phyloP scores from a whole-genome alignment of 1,140 invertebrate genomes.

The Neodiprion virginianus region DNA sequence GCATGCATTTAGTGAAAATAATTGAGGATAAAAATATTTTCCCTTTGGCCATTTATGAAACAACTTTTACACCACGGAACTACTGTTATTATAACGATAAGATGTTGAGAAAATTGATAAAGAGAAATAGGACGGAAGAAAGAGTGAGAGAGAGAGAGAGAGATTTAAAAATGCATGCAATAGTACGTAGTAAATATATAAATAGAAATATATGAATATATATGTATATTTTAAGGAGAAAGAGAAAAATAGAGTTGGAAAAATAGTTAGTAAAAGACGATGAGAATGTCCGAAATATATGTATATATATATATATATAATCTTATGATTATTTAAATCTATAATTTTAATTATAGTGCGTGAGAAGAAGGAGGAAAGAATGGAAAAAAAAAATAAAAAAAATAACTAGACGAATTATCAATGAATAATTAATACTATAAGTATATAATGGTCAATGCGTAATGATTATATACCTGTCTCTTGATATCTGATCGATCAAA shows the following conservation, averaged over 20 bases:
- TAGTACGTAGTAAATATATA: slow-evolving; percentile 32
- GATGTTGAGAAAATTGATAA: slow-evolving; percentile 19
- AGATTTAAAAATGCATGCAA: slow-evolving; percentile 14
- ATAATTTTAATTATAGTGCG: too few species aligned
- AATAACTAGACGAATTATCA: slow-evolving; percentile 20
- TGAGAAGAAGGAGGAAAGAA: background rate
- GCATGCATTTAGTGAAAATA: slow-evolving; percentile 40
- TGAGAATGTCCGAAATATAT: background rate
- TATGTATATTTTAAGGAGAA: background rate
- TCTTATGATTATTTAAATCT: background rate
- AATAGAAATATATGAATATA: slow-evolving; percentile 29
- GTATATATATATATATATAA: background rate
- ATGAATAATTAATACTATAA: slow-evolving; percentile 18
- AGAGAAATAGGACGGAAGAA: slow-evolving; percentile 16
- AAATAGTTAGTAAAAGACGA: background rate
- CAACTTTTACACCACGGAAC: slow-evolving; percentile 33
- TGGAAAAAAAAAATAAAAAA: slow-evolving; percentile 16
- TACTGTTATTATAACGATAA: slow-evolving; percentile 24
- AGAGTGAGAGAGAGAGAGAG: slow-evolving; percentile 20
- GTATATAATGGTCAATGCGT: slow-evolving; percentile 8
- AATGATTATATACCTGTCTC: too few species aligned
- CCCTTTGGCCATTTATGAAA: slow-evolving; percentile 45
- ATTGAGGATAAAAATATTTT: slow-evolving; percentile 28
- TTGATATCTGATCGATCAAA: too few species aligned
- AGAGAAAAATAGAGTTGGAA: slow-evolving; percentile 3